These are phyloP conservation scores for Shargacucullia verbasci DNA, from an alignment of 2,888 invertebrate genomes.

Conservation along the genomic window DNA sequence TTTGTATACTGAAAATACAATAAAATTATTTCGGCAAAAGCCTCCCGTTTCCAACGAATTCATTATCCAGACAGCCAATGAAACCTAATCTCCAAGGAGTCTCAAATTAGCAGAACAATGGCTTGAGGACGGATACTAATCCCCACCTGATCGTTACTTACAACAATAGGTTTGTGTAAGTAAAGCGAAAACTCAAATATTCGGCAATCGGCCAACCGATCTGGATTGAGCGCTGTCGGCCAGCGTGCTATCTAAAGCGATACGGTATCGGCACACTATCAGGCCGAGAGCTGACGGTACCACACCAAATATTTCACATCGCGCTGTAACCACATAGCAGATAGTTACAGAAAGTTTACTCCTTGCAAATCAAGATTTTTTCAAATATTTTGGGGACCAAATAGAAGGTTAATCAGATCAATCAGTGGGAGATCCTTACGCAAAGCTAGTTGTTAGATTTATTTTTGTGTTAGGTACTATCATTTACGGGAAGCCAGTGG, in stretches of 20 bases:
- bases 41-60: not conserved
- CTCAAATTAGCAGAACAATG: constrained; percentile 9
- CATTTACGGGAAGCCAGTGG: too few species aligned
- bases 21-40: not conserved
- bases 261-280: constrained; percentile 18
- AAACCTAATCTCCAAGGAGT: not conserved
- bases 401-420: too few species aligned
- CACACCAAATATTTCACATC: constrained; percentile 23
- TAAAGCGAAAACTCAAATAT: constrained; percentile 2
- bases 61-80: constrained; percentile 1
- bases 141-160: constrained; percentile 1
- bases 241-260: constrained; percentile 26
- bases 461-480: too few species aligned
- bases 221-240: constrained; percentile 1
- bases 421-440: too few species aligned
- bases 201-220: constrained; percentile 2
- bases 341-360: not conserved
- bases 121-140: constrained; percentile 15
- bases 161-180: constrained; percentile 5
- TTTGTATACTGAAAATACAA: too few species aligned
- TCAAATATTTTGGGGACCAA: too few species aligned
- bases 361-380: not conserved
- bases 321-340: constrained; percentile 1
- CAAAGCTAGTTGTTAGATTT: too few species aligned
- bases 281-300: constrained; percentile 1